phyloP scores from a whole-genome alignment of 2,888 invertebrate species.

The Macaria notata region DNA sequence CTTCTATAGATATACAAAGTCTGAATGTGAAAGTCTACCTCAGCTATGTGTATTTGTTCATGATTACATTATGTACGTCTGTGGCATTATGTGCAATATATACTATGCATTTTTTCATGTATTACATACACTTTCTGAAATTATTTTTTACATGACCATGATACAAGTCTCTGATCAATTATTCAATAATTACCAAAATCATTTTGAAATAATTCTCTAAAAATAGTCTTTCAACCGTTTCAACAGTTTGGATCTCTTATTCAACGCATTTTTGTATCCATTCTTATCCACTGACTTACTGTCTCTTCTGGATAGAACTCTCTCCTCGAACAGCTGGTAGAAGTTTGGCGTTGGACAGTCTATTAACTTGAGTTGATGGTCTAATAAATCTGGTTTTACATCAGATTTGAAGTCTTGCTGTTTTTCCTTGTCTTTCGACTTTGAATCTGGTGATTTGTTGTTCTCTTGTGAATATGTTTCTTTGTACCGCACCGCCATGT shows the following conservation, averaged over 20 bases:
- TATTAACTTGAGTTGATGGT: constrained; percentile 39
- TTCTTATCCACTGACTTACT: constrained; percentile 48
- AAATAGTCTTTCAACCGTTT: constrained; percentile 64
- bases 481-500: constrained; percentile 56
- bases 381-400: constrained; percentile 2
- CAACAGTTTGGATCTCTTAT: constrained; percentile 66
- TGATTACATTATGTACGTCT: no score
- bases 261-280: constrained; percentile 70
- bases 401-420: not conserved
- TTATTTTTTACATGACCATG: no score
- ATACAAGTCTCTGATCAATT: no score
- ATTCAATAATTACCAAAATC: no score
- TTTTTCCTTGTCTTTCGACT: constrained; percentile 4
- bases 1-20: no score
- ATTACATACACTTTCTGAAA: no score
- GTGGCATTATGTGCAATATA: no score
- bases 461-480: constrained; percentile 30
- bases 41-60: no score
- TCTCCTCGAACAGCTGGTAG: constrained; percentile 69
- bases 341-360: constrained; percentile 71
- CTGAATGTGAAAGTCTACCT: no score
- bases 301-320: constrained; percentile 42
- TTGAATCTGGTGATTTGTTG: constrained; percentile 18
- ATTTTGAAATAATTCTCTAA: not conserved
- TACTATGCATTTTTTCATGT: no score